Conservation (phyloP, 2,113 vertebrate genomes). For the Gavialis gangeticus region DNA sequence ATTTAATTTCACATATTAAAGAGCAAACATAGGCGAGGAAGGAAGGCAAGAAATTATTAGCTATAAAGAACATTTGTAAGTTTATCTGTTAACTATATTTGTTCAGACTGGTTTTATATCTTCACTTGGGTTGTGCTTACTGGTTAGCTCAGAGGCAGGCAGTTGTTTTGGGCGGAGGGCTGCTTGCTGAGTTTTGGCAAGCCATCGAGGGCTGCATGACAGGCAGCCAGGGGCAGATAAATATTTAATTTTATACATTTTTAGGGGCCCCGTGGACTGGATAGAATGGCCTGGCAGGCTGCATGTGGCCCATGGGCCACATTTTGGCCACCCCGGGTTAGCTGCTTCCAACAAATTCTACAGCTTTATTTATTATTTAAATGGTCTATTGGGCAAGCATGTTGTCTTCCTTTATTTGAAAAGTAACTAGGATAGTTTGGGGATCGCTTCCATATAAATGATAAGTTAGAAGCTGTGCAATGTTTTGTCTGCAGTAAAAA, state of each 20-base stretch:
- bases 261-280: too few species aligned
- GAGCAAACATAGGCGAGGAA: neutral
- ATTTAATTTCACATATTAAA: neutral
- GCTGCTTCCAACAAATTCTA: conserved; percentile 3
- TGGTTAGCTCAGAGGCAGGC: neutral
- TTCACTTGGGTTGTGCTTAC: neutral
- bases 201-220: too few species aligned
- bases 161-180: too few species aligned
- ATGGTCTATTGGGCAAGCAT: neutral
- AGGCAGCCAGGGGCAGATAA: too few species aligned
- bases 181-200: too few species aligned
- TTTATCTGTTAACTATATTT: conserved; percentile 36
- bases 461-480: conserved; percentile 2
- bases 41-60: neutral
- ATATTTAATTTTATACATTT: too few species aligned
- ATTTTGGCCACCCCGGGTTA: too few species aligned
- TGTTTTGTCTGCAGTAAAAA: neutral
- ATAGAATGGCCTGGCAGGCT: too few species aligned
- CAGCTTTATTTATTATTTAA: neutral
- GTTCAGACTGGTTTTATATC: neutral
- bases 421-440: neutral
- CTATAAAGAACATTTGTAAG: neutral
- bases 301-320: too few species aligned
- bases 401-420: neutral
- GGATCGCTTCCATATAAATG: neutral